Evolutionary conservation across 2,113 vertebrate genomes (phyloP).

Genomic region (Hydrolagus affinis): DNA sequence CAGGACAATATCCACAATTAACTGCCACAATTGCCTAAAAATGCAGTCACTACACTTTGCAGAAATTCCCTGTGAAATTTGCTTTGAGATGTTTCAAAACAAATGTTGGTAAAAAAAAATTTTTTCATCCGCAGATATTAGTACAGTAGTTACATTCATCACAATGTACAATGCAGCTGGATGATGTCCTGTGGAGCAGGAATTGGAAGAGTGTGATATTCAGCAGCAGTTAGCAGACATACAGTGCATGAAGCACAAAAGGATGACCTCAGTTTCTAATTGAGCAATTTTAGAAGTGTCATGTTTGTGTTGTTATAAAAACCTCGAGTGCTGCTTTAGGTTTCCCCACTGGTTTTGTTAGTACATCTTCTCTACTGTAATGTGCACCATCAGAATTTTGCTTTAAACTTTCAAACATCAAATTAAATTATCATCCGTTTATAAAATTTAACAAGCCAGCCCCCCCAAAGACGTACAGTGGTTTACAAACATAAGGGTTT

Average conservation of each 20-base stretch:
- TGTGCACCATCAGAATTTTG: background rate
- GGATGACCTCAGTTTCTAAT: conserved; percentile 6
- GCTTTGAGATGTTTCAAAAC: too few species aligned
- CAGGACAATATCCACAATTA: too few species aligned
- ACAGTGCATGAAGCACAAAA: background rate
- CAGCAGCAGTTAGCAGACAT: background rate
- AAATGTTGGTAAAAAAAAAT: background rate
- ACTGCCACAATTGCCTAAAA: too few species aligned
- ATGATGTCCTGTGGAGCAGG: background rate
- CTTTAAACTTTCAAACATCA: background rate
- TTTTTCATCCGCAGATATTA: background rate
- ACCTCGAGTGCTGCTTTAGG: background rate
- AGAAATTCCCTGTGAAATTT: too few species aligned
- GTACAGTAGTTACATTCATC: conserved; percentile 4
- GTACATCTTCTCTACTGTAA: background rate
- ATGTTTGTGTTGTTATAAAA: background rate
- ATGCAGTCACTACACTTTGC: too few species aligned
- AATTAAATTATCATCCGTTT: background rate
- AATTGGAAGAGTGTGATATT: background rate
- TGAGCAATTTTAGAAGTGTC: background rate
- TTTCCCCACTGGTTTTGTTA: background rate
- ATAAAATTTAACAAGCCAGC: background rate
- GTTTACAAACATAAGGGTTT: too few species aligned
- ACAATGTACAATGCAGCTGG: background rate
- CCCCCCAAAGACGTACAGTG: too few species aligned